These are phyloP conservation scores for Megaustenia siamemsis DNA, from an alignment of 2,888 invertebrate genomes.

Conservation along the genomic window DNA sequence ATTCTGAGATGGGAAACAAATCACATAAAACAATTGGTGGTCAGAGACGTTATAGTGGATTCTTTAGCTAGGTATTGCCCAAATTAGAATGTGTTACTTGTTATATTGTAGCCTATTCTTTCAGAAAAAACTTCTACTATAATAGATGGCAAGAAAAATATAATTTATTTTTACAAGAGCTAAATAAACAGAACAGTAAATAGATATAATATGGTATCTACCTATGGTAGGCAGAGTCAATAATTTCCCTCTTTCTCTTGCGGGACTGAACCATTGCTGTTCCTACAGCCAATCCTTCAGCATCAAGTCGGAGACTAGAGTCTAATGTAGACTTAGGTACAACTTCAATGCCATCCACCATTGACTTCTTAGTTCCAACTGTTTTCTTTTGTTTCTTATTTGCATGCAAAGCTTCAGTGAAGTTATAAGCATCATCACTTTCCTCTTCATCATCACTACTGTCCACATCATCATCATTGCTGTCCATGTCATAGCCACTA, in stretches of 20 bases:
- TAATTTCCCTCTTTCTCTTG: constrained; percentile 92
- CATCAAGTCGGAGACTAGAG: constrained; percentile 76
- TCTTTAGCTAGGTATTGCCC: no score
- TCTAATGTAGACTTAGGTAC: constrained; percentile 42
- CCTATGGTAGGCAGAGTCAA: constrained; percentile 95
- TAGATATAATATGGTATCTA: constrained; percentile 60
- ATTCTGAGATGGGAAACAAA: no score
- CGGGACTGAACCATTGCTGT: constrained; percentile 93
- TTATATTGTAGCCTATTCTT: no score
- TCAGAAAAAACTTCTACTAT: no score
- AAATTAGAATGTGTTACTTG: no score
- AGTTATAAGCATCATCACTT: constrained; percentile 54
- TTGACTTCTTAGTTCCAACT: neutral
- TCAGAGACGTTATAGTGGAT: no score
- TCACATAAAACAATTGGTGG: no score
- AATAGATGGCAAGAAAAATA: no score
- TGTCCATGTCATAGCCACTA: constrained; percentile 50
- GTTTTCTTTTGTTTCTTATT: constrained; percentile 55
- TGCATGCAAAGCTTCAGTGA: constrained; percentile 71
- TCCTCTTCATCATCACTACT: constrained; percentile 62
- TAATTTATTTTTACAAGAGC: no score
- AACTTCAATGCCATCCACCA: constrained; percentile 52
- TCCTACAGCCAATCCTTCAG: constrained; percentile 94
- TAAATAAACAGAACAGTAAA: no score
- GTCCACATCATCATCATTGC: constrained; percentile 62